A percentile compares a stretch with the other conserved stretches of the same genome.
phyloP scores from a whole-genome alignment of 1,140 invertebrate species.

The Pinna nobilis region DNA sequence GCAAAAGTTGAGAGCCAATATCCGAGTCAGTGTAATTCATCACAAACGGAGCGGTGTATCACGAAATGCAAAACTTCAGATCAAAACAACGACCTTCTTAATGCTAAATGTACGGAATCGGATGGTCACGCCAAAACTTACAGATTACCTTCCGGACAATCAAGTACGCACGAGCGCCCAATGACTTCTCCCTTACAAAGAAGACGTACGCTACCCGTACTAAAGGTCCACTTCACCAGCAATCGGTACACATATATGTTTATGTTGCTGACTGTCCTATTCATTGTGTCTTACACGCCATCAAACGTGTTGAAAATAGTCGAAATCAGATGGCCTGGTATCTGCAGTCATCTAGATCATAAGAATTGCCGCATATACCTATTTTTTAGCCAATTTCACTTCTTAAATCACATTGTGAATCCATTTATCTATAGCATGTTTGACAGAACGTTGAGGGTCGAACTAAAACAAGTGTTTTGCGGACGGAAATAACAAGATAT shows the following conservation, averaged over 20 bases:
- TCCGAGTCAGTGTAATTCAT: not conserved
- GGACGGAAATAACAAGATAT: too few relatives aligned
- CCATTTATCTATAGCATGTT: conserved; percentile 5
- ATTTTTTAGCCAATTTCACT: conserved; percentile 3
- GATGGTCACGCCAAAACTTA: not conserved
- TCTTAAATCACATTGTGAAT: conserved; percentile 13
- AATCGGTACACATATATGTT: conserved; percentile 16
- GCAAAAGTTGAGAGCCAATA: not conserved
- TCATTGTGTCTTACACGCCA: not conserved
- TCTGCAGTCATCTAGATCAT: not conserved
- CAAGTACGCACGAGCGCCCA: not conserved
- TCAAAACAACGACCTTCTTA: not conserved
- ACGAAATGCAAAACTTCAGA: not conserved
- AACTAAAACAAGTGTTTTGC: not conserved
- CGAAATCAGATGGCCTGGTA: not conserved
- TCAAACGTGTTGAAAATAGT: conserved; percentile 18
- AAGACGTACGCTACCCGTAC: not conserved
- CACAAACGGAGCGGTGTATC: not conserved
- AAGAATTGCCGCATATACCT: not conserved
- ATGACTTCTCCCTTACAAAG: not conserved
- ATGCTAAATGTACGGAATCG: not conserved
- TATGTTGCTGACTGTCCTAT: not conserved
- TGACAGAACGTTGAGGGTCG: not conserved
- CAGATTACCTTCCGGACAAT: not conserved
- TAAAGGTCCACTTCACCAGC: not conserved